Base-by-base conservation (phyloP, 2,797 vertebrate species). In the Propithecus perrieri region DNA sequence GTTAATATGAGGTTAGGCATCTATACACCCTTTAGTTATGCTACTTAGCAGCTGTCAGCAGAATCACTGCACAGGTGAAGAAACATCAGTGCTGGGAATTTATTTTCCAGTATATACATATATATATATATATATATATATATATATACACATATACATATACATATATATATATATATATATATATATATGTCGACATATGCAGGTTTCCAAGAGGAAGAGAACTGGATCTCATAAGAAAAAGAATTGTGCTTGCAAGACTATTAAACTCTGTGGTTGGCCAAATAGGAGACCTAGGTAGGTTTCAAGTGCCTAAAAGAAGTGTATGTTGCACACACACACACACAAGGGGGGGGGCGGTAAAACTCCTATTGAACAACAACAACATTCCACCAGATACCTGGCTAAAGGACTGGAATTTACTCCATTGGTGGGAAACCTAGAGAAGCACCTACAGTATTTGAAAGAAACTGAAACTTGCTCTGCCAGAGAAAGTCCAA, bases 1-100 rank as follows among this genome's bases (percentile, higher is more conserved):
- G 92, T 69, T 97, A 97, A 97, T 98, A 24, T 38, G n/a, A 93
- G 96, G 95, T 92, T 97, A 97, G 84, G 80, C 24, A 15, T 72
- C 75, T 43, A 2, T 55, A 11, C 2, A 96, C 95, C 96, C 97
- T 86, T 85, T 87, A 97, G 94, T 97, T 97, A 97, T 15, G 86
- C 74, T 26, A 38, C 83, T 78, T 30, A 17, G 72, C 72, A 22
- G 3, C 75, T 63, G 93, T 96, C 97, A 96, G 98, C 98, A 96
- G 53, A 97, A 92, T 81, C n/a, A 17, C 26, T 50, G 33, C 50
- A 50, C 72, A 67, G 41, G 41, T 55, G 74, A 75, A 89, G 57
- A 75, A 33, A 53, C 33, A 55, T 76, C 43, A 50, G n/a, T 30
- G 78, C 24, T 91, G 75, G 83, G 71, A 67, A 76, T 91, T 80